A percentile compares a stretch with the other conserved stretches of the same genome.
These are phyloP conservation scores for Calliphora vicina DNA, from an alignment of 1,140 invertebrate species.

Conservation along the genomic window DNA sequence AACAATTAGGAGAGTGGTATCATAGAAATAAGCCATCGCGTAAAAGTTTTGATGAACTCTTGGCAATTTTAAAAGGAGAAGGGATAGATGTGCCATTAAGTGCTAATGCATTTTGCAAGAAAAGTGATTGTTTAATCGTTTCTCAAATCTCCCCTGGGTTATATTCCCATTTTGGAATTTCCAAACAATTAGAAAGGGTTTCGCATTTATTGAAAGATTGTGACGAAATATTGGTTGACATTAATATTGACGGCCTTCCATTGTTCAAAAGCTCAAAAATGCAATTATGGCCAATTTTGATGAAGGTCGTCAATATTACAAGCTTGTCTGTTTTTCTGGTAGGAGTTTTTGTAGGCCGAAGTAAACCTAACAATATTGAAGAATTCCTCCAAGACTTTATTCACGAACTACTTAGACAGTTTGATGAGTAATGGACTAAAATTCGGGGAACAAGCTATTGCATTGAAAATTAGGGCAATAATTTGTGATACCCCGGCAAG, in stretches of 20 bases:
- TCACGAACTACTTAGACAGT: background rate
- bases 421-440: background rate
- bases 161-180: background rate
- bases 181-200: background rate
- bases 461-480: background rate
- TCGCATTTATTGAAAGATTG: background rate
- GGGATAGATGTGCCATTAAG: background rate
- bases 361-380: background rate
- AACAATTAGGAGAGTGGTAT: background rate
- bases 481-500: background rate
- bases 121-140: background rate
- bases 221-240: background rate
- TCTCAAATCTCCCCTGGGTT: background rate
- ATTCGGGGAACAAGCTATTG: background rate
- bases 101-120: background rate
- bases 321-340: background rate
- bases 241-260: background rate
- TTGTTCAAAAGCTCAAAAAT: constrained; percentile 4
- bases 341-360: background rate
- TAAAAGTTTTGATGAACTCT: background rate
- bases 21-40: background rate
- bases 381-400: background rate
- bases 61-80: background rate
- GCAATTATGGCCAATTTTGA: background rate
- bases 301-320: background rate